phyloP scores from a whole-genome alignment of 2,888 invertebrate species.

The Nebria salina region DNA sequence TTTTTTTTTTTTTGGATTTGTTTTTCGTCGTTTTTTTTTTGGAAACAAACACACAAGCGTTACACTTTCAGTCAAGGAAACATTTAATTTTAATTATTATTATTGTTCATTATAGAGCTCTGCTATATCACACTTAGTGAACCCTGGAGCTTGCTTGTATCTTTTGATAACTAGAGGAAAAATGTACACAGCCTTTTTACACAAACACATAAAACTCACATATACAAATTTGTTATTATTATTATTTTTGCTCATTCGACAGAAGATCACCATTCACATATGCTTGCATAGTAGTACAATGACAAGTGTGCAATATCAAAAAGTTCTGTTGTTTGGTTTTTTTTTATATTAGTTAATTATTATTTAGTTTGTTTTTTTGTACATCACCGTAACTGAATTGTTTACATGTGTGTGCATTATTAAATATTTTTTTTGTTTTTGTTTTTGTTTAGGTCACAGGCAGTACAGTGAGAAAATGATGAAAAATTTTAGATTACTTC shows the following conservation, averaged over 20 bases:
- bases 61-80: constrained; percentile 47
- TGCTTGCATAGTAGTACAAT: constrained; percentile 60
- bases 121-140: constrained; percentile 51
- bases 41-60: constrained; percentile 44
- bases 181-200: constrained; percentile 64
- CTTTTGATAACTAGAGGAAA: constrained; percentile 51
- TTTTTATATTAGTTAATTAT: neutral
- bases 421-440: neutral
- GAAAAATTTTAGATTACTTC: constrained; percentile 11
- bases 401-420: constrained; percentile 17
- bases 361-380: constrained; percentile 19
- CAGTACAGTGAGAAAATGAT: constrained; percentile 22
- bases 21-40: neutral
- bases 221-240: constrained; percentile 36
- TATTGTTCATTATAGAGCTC: constrained; percentile 53
- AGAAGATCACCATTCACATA: constrained; percentile 58
- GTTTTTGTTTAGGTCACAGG: constrained; percentile 16
- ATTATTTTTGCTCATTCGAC: constrained; percentile 32
- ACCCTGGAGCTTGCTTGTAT: constrained; percentile 43
- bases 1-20: neutral
- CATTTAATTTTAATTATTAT: constrained; percentile 37
- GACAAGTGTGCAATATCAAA: constrained; percentile 47
- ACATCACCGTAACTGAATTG: constrained; percentile 34
- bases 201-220: constrained; percentile 59
- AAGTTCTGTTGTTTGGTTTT: constrained; percentile 15